phyloP scores from a whole-genome alignment of 2,797 vertebrate genomes.

The Tarsius wallacei region DNA sequence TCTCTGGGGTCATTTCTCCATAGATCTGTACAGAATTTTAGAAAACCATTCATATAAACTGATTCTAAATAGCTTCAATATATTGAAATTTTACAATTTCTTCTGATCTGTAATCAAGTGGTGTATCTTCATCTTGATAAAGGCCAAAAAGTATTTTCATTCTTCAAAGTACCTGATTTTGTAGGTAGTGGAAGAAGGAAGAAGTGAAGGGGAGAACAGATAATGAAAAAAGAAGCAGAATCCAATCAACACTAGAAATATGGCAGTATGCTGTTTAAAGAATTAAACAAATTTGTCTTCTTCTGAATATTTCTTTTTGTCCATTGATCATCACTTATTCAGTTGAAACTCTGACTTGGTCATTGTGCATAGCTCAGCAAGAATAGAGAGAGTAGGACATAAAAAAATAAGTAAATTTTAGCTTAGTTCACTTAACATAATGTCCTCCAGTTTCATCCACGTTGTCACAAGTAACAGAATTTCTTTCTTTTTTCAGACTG shows the following conservation, averaged over 20 bases:
- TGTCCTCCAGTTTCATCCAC: neutral
- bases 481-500: neutral
- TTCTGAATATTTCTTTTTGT: neutral
- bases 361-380: neutral
- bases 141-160: neutral
- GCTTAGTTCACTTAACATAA: neutral
- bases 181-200: neutral
- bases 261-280: neutral
- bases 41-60: neutral
- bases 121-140: neutral
- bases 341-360: neutral
- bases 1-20: neutral
- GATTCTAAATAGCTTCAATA: constrained; percentile 33
- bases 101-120: neutral
- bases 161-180: constrained; percentile 11
- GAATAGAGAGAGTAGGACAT: neutral
- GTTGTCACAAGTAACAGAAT: neutral
- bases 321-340: neutral
- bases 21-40: constrained; percentile 32
- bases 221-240: neutral
- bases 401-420: constrained; percentile 31
- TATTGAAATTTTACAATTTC: constrained; percentile 45
- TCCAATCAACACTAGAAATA: neutral
- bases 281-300: neutral
- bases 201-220: neutral